These are phyloP conservation scores for Paramisgurnus dabryanus DNA, from an alignment of 2,113 vertebrate genomes.

Conservation along the genomic window DNA sequence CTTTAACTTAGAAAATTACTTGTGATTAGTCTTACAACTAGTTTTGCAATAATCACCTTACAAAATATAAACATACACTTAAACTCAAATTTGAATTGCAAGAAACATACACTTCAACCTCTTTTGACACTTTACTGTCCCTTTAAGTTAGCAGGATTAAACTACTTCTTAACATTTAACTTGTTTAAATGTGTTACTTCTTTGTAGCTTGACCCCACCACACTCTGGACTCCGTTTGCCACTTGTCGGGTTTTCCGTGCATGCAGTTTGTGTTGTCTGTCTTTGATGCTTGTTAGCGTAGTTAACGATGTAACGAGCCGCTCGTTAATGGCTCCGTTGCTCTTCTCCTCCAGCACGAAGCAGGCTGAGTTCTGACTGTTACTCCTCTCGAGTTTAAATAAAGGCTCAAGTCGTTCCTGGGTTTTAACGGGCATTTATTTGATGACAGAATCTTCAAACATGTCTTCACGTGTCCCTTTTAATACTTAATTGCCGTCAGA, in stretches of 20 bases:
- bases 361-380: constrained; percentile 18
- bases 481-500: too few relatives aligned
- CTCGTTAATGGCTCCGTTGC: not conserved
- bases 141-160: not conserved
- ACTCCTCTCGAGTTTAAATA: not conserved
- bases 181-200: not conserved
- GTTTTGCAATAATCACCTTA: not conserved
- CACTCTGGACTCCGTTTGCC: too few relatives aligned
- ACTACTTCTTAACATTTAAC: not conserved
- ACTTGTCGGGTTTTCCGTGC: not conserved
- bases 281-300: not conserved
- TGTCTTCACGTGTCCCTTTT: too few relatives aligned
- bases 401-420: not conserved
- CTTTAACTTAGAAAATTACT: constrained; percentile 3
- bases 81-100: not conserved
- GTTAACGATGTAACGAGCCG: not conserved
- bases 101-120: not conserved
- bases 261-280: not conserved
- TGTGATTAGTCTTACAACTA: not conserved
- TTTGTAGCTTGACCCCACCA: too few relatives aligned
- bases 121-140: not conserved
- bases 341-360: not conserved
- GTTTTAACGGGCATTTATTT: too few relatives aligned
- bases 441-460: too few relatives aligned
- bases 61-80: not conserved